phyloP scores from a whole-genome alignment of 2,797 vertebrate genomes.

The Silurus lanzhouensis region DNA sequence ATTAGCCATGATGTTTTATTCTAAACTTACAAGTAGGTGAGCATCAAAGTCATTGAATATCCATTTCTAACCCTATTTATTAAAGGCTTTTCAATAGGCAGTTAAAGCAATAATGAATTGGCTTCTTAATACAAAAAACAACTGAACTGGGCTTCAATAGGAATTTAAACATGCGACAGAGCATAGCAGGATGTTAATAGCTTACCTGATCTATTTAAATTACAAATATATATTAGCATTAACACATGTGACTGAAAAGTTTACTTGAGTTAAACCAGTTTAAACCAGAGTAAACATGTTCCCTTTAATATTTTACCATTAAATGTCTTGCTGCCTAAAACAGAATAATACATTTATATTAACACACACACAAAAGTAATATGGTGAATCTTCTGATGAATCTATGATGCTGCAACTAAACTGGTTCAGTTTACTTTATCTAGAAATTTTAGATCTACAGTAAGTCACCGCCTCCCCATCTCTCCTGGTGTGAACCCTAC shows the following conservation, averaged over 20 bases:
- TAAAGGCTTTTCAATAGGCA: neutral
- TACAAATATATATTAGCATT: neutral
- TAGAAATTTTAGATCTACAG: neutral
- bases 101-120: neutral
- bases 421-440: slow-evolving; percentile 29
- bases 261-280: neutral
- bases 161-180: neutral
- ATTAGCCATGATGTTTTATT: no score
- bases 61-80: neutral
- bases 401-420: slow-evolving; percentile 22
- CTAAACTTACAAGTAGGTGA: neutral
- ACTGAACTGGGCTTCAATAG: neutral
- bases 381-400: neutral
- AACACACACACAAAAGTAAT: neutral
- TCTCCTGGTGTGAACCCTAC: neutral
- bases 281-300: neutral
- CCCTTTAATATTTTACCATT: neutral
- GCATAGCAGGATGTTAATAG: neutral
- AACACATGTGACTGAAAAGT: neutral
- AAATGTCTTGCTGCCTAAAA: neutral
- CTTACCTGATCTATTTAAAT: neutral
- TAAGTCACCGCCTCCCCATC: neutral
- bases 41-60: neutral
- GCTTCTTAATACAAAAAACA: neutral
- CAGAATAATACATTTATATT: neutral